These are phyloP conservation scores for Hippasteria phrygiana DNA, from an alignment of 53 echinoderm and acorn worm genomes.

Conservation along the genomic window DNA sequence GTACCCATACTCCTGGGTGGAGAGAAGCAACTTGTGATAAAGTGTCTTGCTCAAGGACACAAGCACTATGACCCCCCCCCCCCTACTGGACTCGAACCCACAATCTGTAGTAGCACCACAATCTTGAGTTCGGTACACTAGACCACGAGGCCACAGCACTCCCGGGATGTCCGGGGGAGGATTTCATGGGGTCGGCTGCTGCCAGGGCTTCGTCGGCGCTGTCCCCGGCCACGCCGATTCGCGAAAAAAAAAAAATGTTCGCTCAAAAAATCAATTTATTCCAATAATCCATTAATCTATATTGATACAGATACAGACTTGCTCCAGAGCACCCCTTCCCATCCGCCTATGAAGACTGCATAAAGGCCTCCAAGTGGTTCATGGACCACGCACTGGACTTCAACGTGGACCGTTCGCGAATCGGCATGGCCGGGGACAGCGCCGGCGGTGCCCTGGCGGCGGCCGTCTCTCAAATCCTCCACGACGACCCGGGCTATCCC, in stretches of 20 bases:
- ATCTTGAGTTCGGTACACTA: no score
- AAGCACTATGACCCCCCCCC: no score
- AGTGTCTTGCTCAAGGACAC: no score
- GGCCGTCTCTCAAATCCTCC: slow-evolving; percentile 68
- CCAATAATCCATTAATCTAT: background rate
- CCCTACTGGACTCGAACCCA: no score
- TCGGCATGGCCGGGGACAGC: slow-evolving; percentile 85
- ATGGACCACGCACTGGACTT: slow-evolving; percentile 75
- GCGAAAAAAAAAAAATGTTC: no score
- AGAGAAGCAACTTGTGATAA: no score
- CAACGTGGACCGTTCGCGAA: slow-evolving; percentile 66
- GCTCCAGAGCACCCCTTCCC: slow-evolving; percentile 79
- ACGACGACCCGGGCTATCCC: slow-evolving; percentile 72
- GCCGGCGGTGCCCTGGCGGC: slow-evolving; percentile 80
- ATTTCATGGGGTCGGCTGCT: slow-evolving; percentile 69
- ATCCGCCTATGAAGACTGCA: slow-evolving; percentile 72
- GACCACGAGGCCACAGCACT: no score
- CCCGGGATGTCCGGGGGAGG: slow-evolving; percentile 72
- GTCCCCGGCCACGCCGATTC: slow-evolving; percentile 82
- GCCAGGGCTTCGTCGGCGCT: slow-evolving; percentile 81
- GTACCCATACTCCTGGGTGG: no score
- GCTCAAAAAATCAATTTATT: background rate
- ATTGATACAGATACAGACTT: slow-evolving; percentile 71
- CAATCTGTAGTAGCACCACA: no score
- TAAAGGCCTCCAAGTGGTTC: slow-evolving; percentile 80